These are phyloP conservation scores for Paramormyrops hopkinsi DNA, from an alignment of 2,797 vertebrate genomes.

Conservation along the genomic window DNA sequence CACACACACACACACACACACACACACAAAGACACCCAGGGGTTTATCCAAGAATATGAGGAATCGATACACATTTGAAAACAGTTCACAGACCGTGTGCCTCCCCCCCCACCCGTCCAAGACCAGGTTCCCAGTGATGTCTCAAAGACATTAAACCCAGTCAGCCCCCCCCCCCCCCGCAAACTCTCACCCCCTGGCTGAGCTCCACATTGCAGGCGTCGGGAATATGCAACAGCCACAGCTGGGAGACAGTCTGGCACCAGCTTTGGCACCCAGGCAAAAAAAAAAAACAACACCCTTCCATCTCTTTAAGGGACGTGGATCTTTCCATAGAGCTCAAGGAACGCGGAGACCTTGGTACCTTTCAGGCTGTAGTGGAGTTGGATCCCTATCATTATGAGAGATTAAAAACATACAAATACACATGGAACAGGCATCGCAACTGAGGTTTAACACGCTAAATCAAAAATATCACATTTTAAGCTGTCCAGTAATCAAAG, in stretches of 20 bases:
- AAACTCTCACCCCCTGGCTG: neutral
- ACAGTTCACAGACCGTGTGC: neutral
- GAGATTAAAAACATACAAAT: neutral
- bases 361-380: neutral
- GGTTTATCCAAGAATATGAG: neutral
- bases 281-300: neutral
- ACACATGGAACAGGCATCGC: neutral
- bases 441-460: neutral
- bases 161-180: neutral
- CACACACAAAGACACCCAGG: neutral
- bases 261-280: neutral
- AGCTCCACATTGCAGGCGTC: neutral
- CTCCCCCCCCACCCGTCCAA: neutral
- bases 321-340: neutral
- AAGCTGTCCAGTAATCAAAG: neutral
- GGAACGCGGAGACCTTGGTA: neutral
- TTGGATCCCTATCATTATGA: neutral
- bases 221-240: neutral
- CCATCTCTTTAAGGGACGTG: neutral
- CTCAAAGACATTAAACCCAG: neutral
- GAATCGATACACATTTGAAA: neutral
- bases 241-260: neutral
- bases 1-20: neutral
- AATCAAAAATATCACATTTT: neutral
- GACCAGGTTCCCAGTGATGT: neutral